A percentile compares a stretch with the other conserved stretches of the same genome.
phyloP scores from a whole-genome alignment of 2,113 vertebrate genomes.

The Colistium nudipinnis region DNA sequence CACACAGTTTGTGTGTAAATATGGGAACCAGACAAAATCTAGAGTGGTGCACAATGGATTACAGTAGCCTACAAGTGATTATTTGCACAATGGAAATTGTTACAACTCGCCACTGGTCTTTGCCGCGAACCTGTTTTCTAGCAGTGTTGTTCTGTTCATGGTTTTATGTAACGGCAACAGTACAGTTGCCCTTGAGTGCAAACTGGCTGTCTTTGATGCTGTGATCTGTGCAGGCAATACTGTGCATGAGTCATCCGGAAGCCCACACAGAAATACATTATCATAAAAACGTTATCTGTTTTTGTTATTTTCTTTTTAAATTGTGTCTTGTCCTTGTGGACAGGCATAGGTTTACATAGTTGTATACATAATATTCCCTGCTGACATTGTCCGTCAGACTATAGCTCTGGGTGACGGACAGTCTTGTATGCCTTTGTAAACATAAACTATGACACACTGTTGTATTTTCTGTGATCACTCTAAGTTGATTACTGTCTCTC shows the following conservation, averaged over 20 bases:
- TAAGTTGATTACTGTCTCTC: constrained; percentile 48
- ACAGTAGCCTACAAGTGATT: constrained; percentile 41
- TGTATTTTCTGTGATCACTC: constrained; percentile 48
- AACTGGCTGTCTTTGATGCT: constrained; percentile 73
- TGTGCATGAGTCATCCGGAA: constrained; percentile 74
- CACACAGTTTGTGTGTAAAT: neutral
- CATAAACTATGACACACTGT: constrained; percentile 39
- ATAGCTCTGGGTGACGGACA: constrained; percentile 53
- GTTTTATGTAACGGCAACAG: constrained; percentile 75
- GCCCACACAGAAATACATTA: constrained; percentile 65
- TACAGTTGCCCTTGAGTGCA: constrained; percentile 73
- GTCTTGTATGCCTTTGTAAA: constrained; percentile 38
- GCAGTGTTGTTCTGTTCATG: constrained; percentile 40
- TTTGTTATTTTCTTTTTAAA: constrained; percentile 7
- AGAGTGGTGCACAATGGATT: constrained; percentile 4
- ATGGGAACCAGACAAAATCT: constrained; percentile 11
- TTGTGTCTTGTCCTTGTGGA: constrained; percentile 38
- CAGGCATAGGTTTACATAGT: constrained; percentile 57
- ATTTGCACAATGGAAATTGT: constrained; percentile 48
- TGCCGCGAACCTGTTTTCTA: constrained; percentile 55
- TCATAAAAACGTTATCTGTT: constrained; percentile 42
- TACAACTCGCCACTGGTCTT: constrained; percentile 27
- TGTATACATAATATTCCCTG: constrained; percentile 70
- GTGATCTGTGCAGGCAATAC: constrained; percentile 72
- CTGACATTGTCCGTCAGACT: constrained; percentile 48